Evolutionary conservation across 2,888 invertebrate genomes (phyloP).

Genomic region (Cantharis lateralis): DNA sequence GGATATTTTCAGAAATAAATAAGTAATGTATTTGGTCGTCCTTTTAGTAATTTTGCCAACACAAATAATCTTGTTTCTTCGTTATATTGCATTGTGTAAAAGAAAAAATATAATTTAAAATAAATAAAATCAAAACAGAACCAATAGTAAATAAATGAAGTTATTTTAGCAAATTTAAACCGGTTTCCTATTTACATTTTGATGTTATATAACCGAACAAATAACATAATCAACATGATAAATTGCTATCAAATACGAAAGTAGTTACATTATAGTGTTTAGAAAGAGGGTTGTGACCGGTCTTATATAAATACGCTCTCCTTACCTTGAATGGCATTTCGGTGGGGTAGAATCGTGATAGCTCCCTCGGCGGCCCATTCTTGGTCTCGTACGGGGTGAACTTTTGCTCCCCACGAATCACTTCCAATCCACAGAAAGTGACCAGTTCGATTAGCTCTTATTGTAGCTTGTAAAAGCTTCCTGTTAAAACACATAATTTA

Average conservation of each 20-base stretch:
- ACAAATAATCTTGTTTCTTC: neutral
- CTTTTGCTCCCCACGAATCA: constrained; percentile 74
- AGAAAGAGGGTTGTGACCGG: constrained; percentile 22
- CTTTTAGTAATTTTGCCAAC: neutral
- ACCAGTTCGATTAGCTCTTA: constrained; percentile 62
- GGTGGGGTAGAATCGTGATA: constrained; percentile 67
- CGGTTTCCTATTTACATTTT: neutral
- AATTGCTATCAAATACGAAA: neutral
- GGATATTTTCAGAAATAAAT: neutral
- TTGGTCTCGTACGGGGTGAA: constrained; percentile 64
- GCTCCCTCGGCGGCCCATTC: constrained; percentile 65
- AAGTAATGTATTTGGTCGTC: neutral
- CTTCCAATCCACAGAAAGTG: constrained; percentile 73
- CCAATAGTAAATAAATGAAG: neutral
- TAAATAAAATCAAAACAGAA: neutral
- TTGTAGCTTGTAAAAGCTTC: constrained; percentile 63
- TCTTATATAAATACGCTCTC: constrained; percentile 21
- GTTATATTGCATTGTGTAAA: neutral
- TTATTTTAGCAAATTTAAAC: neutral
- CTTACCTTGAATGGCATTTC: constrained; percentile 60
- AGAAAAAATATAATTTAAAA: neutral
- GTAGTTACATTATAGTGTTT: constrained; percentile 10
- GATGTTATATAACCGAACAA: neutral
- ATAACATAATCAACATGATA: neutral
- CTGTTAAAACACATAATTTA: constrained; percentile 48